A percentile compares a stretch with the other conserved stretches of the same genome.
Conservation (phyloP, 2,797 vertebrate species). For the Yasuhikotakia modesta region DNA sequence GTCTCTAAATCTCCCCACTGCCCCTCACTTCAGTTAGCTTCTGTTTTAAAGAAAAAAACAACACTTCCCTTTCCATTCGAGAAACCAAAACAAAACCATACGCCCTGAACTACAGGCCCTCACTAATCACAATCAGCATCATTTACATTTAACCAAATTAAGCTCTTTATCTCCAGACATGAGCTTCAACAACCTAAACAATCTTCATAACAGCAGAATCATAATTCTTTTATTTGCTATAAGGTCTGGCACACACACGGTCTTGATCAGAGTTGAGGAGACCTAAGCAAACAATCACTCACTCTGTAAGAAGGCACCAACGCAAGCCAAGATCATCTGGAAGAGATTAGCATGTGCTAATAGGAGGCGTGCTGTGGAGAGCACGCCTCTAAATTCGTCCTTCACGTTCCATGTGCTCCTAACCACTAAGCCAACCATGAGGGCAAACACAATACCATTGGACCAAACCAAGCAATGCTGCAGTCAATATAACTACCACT, state of each 20-base stretch:
- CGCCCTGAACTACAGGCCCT: conserved; percentile 14
- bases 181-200: neutral
- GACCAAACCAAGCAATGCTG: no score
- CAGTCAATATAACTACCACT: neutral
- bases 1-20: conserved; percentile 4
- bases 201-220: neutral
- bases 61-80: conserved; percentile 13
- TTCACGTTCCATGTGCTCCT: neutral
- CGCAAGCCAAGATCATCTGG: neutral
- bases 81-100: conserved; percentile 30
- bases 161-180: neutral
- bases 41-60: conserved; percentile 29
- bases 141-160: neutral
- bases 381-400: neutral
- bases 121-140: neutral
- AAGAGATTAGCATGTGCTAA: neutral
- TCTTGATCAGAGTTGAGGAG: neutral
- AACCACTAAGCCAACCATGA: neutral
- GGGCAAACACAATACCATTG: neutral
- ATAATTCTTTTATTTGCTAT: neutral
- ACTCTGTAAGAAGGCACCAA: neutral
- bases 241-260: neutral
- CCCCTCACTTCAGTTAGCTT: conserved; percentile 38
- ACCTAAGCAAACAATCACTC: neutral
- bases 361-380: neutral